Percentiles rank a stretch among this genome's conserved stretches.
Conservation (phyloP, 2,888 invertebrate genomes). For the Agrochola litura region DNA sequence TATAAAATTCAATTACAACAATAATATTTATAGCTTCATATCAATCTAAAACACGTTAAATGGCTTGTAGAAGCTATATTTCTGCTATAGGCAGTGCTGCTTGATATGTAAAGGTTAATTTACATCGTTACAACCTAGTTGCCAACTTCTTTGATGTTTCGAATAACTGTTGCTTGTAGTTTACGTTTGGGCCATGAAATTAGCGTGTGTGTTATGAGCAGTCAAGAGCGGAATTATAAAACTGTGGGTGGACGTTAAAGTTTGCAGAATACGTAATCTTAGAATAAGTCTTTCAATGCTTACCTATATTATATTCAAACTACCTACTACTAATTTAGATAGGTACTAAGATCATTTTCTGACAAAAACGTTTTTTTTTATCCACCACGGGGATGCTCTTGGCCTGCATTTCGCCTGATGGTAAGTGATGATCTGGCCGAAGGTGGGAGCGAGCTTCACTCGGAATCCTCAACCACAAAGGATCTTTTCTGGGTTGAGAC, state of each 20-base stretch:
- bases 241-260: not conserved
- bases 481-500: not conserved
- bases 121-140: slow-evolving; percentile 50
- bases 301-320: not conserved
- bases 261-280: no score
- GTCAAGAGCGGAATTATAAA: not conserved
- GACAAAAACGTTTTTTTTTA: no score
- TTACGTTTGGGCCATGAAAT: slow-evolving; percentile 8
- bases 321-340: not conserved
- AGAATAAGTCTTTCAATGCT: not conserved
- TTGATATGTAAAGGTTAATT: slow-evolving; percentile 42
- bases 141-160: slow-evolving; percentile 29
- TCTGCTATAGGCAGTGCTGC: slow-evolving; percentile 2
- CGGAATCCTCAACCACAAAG: no score
- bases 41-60: not conserved
- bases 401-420: no score
- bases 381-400: no score
- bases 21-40: slow-evolving; percentile 23
- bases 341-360: not conserved
- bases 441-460: no score
- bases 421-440: no score
- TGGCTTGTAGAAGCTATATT: not conserved
- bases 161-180: slow-evolving; percentile 41
- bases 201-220: not conserved
- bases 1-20: slow-evolving; percentile 28